A percentile compares a stretch with the other conserved stretches of the same genome.
These are phyloP conservation scores for Sinocyclocheilus grahami DNA, from an alignment of 2,113 vertebrate species.

Conservation along the genomic window DNA sequence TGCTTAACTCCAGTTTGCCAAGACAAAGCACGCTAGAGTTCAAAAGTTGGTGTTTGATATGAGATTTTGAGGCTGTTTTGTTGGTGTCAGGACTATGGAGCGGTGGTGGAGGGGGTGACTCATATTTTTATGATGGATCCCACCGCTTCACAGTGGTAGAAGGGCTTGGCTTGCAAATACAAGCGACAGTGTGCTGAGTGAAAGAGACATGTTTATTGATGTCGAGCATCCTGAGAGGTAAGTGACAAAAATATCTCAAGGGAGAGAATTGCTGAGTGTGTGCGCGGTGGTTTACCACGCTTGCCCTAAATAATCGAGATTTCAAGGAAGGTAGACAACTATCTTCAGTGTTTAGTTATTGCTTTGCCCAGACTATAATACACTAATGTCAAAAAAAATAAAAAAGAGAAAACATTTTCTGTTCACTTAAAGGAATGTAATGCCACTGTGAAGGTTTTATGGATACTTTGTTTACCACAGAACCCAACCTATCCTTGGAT, in stretches of 20 bases:
- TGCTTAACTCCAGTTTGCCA: slow-evolving; percentile 14
- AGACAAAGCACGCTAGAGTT: neutral
- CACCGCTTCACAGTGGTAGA: slow-evolving; percentile 33
- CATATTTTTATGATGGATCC: slow-evolving; percentile 32
- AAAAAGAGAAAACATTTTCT: neutral
- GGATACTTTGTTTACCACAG: neutral
- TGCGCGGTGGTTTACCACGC: neutral
- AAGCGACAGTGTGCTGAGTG: slow-evolving; percentile 26
- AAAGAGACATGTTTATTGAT: slow-evolving; percentile 41
- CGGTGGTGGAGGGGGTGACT: neutral
- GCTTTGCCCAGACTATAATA: neutral
- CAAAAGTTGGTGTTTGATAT: neutral
- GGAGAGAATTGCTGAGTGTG: slow-evolving; percentile 16
- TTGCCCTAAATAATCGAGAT: slow-evolving; percentile 18
- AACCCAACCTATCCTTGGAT: neutral
- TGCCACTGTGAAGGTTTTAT: neutral
- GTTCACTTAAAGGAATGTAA: neutral
- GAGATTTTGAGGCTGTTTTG: slow-evolving; percentile 22
- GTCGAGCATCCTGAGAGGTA: slow-evolving; percentile 18
- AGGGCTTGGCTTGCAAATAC: slow-evolving; percentile 27
- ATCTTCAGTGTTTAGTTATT: neutral
- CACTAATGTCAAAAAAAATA: neutral
- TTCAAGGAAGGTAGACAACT: neutral
- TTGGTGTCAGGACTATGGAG: slow-evolving; percentile 11
- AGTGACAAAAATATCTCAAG: slow-evolving; percentile 20